Base-by-base conservation (phyloP, 2,797 vertebrate species). In the Onychomys arenicola region DNA sequence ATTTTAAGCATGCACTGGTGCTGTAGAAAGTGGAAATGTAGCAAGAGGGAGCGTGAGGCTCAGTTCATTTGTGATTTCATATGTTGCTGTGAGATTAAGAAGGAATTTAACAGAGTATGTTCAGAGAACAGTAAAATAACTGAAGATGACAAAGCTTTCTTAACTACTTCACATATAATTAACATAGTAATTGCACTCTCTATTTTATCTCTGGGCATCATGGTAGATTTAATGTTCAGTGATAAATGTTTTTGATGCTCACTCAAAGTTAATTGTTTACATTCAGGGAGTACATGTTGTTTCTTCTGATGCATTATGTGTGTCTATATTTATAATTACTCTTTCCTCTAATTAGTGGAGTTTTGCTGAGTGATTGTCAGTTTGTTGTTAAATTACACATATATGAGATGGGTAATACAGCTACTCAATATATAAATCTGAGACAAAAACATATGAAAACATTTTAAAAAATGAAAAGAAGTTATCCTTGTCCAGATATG, bases 1-100 rank as follows among this genome's bases (percentile, higher is more conserved):
- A 97, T 80, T 97, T 96, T 96, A 94, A 97, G 92, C 90, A 91
- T 95, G 88, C 75, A 86, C 94, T 93, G 90, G 76, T 94, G 90
- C 90, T 93, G 37, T 23, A 49, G 52, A 97, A 96, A 96, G 96
- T 98, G 78, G 57, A 96, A 96, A 97, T 96, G 78, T 57, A 96
- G 23, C 19, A 83, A 93, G 75, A 94, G 5, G 55, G 96, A 85
- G 57, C 90, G 21, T 96, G 82, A 94, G 93, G 75, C 77, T 89
- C 81, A 59, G 71, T 86, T 92, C 52, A 67, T 83, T 96, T 85
- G 55, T 37, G 67, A 78, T 92, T 94, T 92, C 78, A 34, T 43
- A 11, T 63, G 73, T 52, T 34, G 3, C 0, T 91, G 5, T 83
- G 37, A 88, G 11, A 91, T 40, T 90, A 92, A 94, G 81, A 95